Evolutionary conservation across 2,113 vertebrate genomes (phyloP).

Genomic region (Falcunculus frontatus): DNA sequence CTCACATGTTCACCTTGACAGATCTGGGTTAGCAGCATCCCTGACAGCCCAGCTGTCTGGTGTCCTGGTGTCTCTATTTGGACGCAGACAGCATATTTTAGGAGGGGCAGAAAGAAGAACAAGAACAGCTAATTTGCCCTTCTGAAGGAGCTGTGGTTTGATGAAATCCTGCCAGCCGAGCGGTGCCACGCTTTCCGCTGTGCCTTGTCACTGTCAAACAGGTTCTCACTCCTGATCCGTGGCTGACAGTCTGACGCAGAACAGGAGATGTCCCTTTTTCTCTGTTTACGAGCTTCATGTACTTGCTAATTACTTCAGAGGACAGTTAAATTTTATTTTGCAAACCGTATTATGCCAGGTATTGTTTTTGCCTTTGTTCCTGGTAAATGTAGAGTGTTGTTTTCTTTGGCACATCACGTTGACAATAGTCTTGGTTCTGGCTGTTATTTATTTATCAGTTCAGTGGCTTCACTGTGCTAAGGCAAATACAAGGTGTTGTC

Average conservation of each 20-base stretch:
- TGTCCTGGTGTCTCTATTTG: not conserved
- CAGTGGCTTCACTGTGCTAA: not conserved
- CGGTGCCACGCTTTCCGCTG: not conserved
- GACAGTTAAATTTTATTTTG: not conserved
- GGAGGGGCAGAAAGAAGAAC: constrained; percentile 5
- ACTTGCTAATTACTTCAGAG: constrained; percentile 16
- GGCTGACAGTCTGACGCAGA: not conserved
- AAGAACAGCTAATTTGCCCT: constrained; percentile 21
- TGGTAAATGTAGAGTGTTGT: not conserved
- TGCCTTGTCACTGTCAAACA: not conserved
- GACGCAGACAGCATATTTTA: not conserved
- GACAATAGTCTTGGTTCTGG: not conserved
- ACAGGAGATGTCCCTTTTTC: not conserved
- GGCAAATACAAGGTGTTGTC: not conserved
- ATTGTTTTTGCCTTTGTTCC: not conserved
- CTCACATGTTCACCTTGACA: constrained; percentile 40
- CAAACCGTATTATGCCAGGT: not conserved
- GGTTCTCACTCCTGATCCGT: not conserved
- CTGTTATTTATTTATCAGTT: constrained; percentile 37
- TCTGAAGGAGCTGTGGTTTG: constrained; percentile 5
- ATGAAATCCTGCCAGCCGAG: not conserved
- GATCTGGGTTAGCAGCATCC: constrained; percentile 27
- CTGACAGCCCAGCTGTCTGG: constrained; percentile 36
- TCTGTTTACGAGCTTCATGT: not conserved
- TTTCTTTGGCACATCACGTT: not conserved